Base-by-base conservation (phyloP, 2,888 invertebrate genomes). In the Epinotia demarniana region DNA sequence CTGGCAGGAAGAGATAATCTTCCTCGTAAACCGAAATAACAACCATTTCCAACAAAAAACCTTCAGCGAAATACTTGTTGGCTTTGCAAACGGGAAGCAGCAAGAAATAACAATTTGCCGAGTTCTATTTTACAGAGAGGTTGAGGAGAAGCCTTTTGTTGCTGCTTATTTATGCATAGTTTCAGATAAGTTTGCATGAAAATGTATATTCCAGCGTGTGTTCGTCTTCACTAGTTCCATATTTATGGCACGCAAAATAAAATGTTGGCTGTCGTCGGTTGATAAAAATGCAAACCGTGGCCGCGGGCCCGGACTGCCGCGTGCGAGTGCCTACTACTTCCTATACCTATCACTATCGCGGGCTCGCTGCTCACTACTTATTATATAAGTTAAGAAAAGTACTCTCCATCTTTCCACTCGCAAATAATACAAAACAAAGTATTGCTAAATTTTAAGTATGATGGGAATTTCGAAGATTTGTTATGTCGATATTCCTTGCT, bases 241-340 rank as follows among this genome's bases (percentile, higher is more conserved):
- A 93, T 93, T 93, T 93, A 93, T 92, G 88, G 86, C 91, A 91
- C 89, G 92, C 90, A 92, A 89, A 92, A 92, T 92, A 92, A 92
- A 92, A 92, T 92, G 91, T 90, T 83, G 75, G 88, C 88, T 88
- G 87, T 86, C 90, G 89, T 88, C 87, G 87, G 84, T 90, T 92
- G 91, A 93, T 93, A 94, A 93, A 93, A 93, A 94, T 93, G 92
- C 93, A 92, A 92, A 92, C 91, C 88, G 85, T 87, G 83, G 89
- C 91, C 89, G 89, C 88, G 80, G 91, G 92, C 89, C 85, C 81
- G 83, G 80, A 81, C 83, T 80, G 63, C 69, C 62, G 62, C 74
- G 75, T 49, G 18, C 57, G 67, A 16, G 33, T 57, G 16, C 23
- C 58, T 58, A 19, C 39, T 58, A 19, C 68, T 23, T 64, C 63